Conservation (phyloP, 2,797 vertebrate genomes). For the Melanotaenia trifasciata region DNA sequence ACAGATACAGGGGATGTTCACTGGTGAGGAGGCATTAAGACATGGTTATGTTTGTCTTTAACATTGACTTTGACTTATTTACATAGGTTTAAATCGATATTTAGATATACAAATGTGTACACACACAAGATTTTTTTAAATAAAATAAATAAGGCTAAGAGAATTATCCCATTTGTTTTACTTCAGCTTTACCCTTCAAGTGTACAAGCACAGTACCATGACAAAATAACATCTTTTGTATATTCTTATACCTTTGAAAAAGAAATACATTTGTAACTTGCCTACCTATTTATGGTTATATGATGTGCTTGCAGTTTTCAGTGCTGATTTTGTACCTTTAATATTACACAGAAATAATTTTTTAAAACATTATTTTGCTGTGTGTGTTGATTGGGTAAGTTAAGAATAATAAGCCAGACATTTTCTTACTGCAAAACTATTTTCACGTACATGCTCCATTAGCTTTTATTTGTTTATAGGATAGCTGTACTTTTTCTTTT, state of each 20-base stretch:
- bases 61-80: neutral
- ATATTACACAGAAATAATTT: too few relatives aligned
- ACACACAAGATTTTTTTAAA: neutral
- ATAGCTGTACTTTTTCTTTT: neutral
- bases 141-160: neutral
- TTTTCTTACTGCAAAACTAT: too few relatives aligned
- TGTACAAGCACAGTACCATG: neutral
- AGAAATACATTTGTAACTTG: too few relatives aligned
- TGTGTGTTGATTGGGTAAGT: too few relatives aligned
- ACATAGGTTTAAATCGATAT: neutral
- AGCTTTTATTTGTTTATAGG: too few relatives aligned
- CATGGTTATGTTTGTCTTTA: constrained; percentile 1
- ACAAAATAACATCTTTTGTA: neutral
- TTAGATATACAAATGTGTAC: neutral
- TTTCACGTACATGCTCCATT: too few relatives aligned
- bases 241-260: too few relatives aligned
- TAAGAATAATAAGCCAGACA: too few relatives aligned
- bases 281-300: too few relatives aligned
- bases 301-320: too few relatives aligned
- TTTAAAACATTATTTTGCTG: too few relatives aligned
- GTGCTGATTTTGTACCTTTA: too few relatives aligned
- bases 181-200: neutral
- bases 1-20: constrained; percentile 4
- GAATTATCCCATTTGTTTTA: neutral
- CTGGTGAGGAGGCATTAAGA: constrained; percentile 9